These are phyloP conservation scores for Nannoperca obscura DNA, from an alignment of 2,797 vertebrate species.

Conservation along the genomic window DNA sequence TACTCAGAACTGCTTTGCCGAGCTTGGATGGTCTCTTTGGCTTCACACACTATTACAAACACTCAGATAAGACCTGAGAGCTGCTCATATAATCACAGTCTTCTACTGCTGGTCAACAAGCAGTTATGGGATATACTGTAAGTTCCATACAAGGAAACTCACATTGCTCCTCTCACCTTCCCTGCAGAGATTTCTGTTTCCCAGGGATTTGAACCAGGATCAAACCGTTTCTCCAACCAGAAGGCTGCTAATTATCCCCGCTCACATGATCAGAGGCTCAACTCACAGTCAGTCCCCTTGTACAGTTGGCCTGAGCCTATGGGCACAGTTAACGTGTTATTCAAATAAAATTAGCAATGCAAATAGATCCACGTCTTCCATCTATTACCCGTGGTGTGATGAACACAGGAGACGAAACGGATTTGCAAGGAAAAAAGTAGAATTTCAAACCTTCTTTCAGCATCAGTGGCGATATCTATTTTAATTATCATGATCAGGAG, in stretches of 20 bases:
- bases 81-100: not conserved
- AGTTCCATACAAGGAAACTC: not conserved
- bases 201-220: not conserved
- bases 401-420: constrained; percentile 15
- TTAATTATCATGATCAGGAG: constrained; percentile 53
- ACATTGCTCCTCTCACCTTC: not conserved
- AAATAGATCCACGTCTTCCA: constrained; percentile 28
- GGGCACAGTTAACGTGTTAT: constrained; percentile 26
- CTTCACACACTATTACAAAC: not conserved
- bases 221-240: constrained; percentile 7
- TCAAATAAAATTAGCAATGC: constrained; percentile 42
- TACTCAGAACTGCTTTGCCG: not conserved
- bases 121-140: not conserved
- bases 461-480: constrained; percentile 39
- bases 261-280: not conserved
- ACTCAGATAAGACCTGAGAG: not conserved
- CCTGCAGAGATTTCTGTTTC: not conserved
- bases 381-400: constrained; percentile 11
- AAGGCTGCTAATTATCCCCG: not conserved
- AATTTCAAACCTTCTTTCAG: constrained; percentile 32
- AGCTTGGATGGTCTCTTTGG: not conserved
- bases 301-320: constrained; percentile 4
- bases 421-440: not conserved
- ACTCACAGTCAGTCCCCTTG: not conserved
- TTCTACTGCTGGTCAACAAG: not conserved